A percentile compares a stretch with the other conserved stretches of the same genome.
phyloP scores from a whole-genome alignment of 2,888 invertebrate genomes.

The Thymelicus acteon region DNA sequence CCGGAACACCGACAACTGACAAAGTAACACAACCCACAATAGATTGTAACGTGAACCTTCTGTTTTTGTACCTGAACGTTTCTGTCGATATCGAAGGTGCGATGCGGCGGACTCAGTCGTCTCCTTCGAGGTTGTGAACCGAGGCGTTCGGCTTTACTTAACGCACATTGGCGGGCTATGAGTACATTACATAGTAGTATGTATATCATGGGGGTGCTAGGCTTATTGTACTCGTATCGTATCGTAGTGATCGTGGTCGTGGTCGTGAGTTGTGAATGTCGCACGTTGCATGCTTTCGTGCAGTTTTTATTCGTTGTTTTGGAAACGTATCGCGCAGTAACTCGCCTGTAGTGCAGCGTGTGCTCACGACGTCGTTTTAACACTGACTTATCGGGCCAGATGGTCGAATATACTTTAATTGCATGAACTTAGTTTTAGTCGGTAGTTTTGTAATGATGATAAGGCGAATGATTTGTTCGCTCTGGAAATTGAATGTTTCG shows the following conservation, averaged over 20 bases:
- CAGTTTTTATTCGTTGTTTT: slow-evolving; percentile 49
- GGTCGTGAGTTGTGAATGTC: slow-evolving; percentile 42
- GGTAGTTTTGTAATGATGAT: slow-evolving; percentile 60
- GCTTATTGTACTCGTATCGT: slow-evolving; percentile 54
- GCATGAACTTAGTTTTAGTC: slow-evolving; percentile 71
- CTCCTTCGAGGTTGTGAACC: slow-evolving; percentile 9
- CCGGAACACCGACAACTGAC: slow-evolving; percentile 9
- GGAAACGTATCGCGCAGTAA: slow-evolving; percentile 50
- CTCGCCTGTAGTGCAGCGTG: slow-evolving; percentile 56
- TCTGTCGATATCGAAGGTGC: slow-evolving; percentile 44
- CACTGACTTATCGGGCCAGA: slow-evolving; percentile 50
- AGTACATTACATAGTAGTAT: slow-evolving; percentile 38
- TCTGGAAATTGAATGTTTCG: slow-evolving; percentile 27
- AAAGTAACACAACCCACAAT: slow-evolving; percentile 6
- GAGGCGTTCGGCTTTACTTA: slow-evolving; percentile 38
- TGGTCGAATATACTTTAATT: slow-evolving; percentile 59
- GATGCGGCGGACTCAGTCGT: slow-evolving; percentile 24
- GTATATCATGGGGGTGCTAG: slow-evolving; percentile 52
- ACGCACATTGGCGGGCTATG: slow-evolving; percentile 45
- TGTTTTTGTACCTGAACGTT: slow-evolving; percentile 47
- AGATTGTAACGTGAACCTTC: slow-evolving; percentile 1
- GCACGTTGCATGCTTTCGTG: slow-evolving; percentile 63
- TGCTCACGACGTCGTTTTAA: slow-evolving; percentile 50
- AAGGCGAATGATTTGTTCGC: slow-evolving; percentile 53
- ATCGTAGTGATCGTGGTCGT: not conserved